These are phyloP conservation scores for Hesperia comma DNA, from an alignment of 2,888 invertebrate species.

Conservation along the genomic window DNA sequence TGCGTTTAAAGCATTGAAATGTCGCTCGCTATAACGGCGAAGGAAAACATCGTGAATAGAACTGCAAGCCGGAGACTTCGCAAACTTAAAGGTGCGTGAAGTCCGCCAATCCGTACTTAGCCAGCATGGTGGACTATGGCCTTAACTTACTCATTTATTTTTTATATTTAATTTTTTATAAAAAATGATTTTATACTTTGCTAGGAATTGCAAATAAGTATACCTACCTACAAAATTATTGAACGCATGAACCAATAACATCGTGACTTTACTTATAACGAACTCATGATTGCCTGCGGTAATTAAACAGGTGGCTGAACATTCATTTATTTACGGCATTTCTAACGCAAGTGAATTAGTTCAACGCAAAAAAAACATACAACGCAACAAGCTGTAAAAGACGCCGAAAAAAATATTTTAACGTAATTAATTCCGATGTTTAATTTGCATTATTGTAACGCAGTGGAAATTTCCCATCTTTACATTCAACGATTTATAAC, in stretches of 20 bases:
- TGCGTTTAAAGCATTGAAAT: too few relatives aligned
- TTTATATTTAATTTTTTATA: too few relatives aligned
- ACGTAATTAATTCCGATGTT: not conserved
- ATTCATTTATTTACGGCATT: slow-evolving; percentile 21
- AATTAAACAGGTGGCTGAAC: slow-evolving; percentile 30
- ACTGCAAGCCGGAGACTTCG: too few relatives aligned
- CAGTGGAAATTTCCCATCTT: not conserved
- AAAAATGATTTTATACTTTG: too few relatives aligned
- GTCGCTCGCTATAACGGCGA: too few relatives aligned
- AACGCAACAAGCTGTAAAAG: slow-evolving; percentile 15
- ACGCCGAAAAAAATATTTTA: not conserved
- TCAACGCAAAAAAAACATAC: slow-evolving; percentile 28
- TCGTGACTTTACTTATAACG: not conserved
- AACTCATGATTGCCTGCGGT: slow-evolving; percentile 25
- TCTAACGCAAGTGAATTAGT: slow-evolving; percentile 21
- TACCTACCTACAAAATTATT: not conserved
- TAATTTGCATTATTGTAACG: not conserved
- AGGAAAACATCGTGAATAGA: too few relatives aligned
- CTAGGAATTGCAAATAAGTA: too few relatives aligned
- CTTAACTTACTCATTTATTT: too few relatives aligned
- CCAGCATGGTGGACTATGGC: too few relatives aligned
- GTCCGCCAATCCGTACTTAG: too few relatives aligned
- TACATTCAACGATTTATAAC: not conserved
- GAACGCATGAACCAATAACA: not conserved
- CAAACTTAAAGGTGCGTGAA: too few relatives aligned